Evolutionary conservation across 35 echinoderm and acorn worm genomes (phyloP).

Genomic region (Eucidaris tribuloides): DNA sequence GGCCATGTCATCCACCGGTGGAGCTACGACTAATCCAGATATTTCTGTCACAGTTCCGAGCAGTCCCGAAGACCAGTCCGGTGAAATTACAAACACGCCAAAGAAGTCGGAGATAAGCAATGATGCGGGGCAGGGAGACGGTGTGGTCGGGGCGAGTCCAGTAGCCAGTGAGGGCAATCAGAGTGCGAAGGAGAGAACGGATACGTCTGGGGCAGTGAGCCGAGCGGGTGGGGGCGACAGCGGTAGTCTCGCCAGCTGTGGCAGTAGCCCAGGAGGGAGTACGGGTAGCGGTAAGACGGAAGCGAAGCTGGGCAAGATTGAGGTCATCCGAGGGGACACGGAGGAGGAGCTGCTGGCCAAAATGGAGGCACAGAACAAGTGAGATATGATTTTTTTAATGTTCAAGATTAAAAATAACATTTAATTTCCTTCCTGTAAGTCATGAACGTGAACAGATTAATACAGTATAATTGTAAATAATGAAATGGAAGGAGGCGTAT

Average conservation of each 20-base stretch:
- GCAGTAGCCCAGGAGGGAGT: conserved; percentile 1
- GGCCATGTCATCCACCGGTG: too few relatives aligned
- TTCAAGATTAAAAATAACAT: too few relatives aligned
- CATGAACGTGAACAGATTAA: too few relatives aligned
- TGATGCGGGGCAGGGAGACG: too few relatives aligned
- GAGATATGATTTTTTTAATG: too few relatives aligned
- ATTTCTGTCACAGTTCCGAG: conserved; percentile 16
- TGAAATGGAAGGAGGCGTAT: too few relatives aligned
- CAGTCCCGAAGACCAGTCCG: background rate
- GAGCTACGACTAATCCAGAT: too few relatives aligned
- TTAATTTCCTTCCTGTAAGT: too few relatives aligned
- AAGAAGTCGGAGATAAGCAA: too few relatives aligned
- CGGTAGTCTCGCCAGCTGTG: conserved; percentile 2
- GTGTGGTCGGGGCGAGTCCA: too few relatives aligned
- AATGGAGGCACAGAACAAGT: conserved; percentile 80
- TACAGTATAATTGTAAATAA: too few relatives aligned
- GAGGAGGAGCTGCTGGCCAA: conserved; percentile 76
- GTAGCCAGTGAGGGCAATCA: background rate
- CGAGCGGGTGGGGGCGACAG: background rate
- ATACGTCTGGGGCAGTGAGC: background rate
- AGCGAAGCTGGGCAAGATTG: conserved; percentile 32
- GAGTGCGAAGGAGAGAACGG: background rate
- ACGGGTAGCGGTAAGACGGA: background rate
- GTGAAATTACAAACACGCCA: background rate
- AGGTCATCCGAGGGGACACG: conserved; percentile 46